Conservation (phyloP, 2,888 invertebrate genomes). For the Anarsia innoxiella region DNA sequence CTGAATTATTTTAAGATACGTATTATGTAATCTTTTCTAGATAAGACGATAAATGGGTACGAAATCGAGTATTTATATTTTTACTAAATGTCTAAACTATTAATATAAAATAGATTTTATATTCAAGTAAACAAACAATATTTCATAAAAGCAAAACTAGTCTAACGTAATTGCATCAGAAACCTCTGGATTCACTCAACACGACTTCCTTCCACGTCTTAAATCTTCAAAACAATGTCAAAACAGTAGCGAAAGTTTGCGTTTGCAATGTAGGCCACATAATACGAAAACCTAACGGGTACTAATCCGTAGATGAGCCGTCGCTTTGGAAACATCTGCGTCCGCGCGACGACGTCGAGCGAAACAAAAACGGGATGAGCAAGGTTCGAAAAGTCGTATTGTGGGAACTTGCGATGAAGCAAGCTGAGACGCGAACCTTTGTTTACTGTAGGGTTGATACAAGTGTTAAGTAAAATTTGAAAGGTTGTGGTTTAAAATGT, state of each 20-base stretch:
- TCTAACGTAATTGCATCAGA: no score
- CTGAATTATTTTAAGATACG: no score
- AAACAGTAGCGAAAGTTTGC: constrained; percentile 33
- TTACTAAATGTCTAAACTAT: no score
- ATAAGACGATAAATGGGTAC: no score
- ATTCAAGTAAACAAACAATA: no score
- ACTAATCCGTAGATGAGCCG: constrained; percentile 70
- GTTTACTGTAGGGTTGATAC: not conserved
- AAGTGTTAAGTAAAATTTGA: not conserved
- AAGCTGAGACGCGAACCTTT: constrained; percentile 25
- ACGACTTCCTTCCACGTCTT: no score
- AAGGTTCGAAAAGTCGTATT: constrained; percentile 51
- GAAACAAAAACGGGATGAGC: constrained; percentile 72
- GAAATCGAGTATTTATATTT: no score
- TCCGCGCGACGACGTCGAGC: constrained; percentile 37
- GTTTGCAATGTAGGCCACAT: constrained; percentile 50
- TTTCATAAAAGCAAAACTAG: no score
- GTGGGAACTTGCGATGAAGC: constrained; percentile 48
- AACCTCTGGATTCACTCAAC: no score
- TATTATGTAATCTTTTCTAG: no score
- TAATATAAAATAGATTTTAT: no score
- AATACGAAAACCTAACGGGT: constrained; percentile 60
- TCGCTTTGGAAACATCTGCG: constrained; percentile 61
- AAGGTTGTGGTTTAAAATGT: not conserved
- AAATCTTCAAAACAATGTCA: constrained; percentile 25